Conservation (phyloP, 2,113 vertebrate genomes). For the Lycaon pictus region DNA sequence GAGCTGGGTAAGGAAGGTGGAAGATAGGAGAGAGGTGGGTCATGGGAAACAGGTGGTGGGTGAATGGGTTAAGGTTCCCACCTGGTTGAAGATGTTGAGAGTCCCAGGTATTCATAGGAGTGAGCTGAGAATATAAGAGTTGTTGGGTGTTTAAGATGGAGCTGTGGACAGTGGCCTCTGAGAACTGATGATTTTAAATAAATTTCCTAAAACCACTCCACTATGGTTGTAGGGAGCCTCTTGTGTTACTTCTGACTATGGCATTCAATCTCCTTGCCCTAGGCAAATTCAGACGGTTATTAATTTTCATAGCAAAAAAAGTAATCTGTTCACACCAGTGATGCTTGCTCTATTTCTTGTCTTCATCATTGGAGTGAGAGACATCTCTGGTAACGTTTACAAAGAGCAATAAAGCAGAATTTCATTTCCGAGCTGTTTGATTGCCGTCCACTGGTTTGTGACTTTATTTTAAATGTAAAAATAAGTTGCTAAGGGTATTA, state of each 20-base stretch:
- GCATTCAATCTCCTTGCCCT: conserved; percentile 31
- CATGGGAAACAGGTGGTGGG: neutral
- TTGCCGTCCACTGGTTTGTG: neutral
- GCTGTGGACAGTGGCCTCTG: neutral
- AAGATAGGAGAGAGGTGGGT: neutral
- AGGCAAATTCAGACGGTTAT: neutral
- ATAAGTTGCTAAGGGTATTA: neutral
- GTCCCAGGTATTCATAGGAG: neutral
- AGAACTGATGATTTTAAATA: neutral
- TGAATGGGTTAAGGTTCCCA: neutral
- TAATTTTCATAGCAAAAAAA: conserved; percentile 40
- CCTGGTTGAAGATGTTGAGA: neutral
- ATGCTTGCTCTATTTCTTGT: neutral
- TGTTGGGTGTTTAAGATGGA: neutral
- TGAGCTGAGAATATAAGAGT: neutral
- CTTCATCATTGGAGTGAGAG: conserved; percentile 3
- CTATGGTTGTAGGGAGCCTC: neutral
- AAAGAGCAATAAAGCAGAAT: neutral
- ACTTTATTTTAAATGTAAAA: conserved; percentile 19
- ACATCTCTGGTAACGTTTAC: neutral
- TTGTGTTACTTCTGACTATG: neutral
- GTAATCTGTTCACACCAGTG: neutral
- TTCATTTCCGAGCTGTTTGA: neutral
- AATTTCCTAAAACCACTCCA: neutral
- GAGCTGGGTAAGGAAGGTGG: neutral